These are phyloP conservation scores for Plecotus auritus DNA, from an alignment of 2,113 vertebrate genomes.

Conservation along the genomic window DNA sequence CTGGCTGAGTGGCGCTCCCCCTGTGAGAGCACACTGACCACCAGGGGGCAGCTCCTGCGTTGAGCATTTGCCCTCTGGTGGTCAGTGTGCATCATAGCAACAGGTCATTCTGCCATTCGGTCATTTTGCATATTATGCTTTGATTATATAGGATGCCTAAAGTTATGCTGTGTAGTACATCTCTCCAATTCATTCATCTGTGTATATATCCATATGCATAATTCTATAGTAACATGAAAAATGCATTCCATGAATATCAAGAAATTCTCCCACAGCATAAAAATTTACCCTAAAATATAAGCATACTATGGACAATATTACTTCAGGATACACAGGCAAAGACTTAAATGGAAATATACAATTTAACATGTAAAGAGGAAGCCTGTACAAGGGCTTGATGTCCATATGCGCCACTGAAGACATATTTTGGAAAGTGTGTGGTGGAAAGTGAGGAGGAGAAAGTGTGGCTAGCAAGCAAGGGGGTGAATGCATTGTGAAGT, in stretches of 20 bases:
- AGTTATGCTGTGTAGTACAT: not conserved
- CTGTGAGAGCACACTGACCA: too few species aligned
- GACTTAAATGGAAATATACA: not conserved
- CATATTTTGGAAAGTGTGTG: not conserved
- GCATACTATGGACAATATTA: not conserved
- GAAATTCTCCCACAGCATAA: not conserved
- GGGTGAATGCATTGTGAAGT: not conserved
- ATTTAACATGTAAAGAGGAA: not conserved
- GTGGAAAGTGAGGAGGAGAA: not conserved
- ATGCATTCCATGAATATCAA: not conserved
- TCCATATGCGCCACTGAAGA: fast-evolving
- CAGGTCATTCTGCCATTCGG: too few species aligned
- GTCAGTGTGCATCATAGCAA: too few species aligned
- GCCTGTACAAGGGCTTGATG: not conserved
- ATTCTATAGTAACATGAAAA: not conserved
- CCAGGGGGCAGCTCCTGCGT: too few species aligned
- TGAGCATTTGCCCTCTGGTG: too few species aligned
- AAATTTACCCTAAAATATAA: not conserved
- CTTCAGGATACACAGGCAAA: not conserved
- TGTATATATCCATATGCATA: not conserved
- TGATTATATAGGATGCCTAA: too few species aligned
- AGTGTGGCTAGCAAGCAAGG: not conserved
- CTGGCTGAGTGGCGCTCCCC: too few species aligned
- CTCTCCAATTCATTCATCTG: not conserved
- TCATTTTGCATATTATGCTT: too few species aligned